Evolutionary conservation across 2,797 vertebrate genomes (phyloP).

Genomic region (Odontamblyopus rebecca): DNA sequence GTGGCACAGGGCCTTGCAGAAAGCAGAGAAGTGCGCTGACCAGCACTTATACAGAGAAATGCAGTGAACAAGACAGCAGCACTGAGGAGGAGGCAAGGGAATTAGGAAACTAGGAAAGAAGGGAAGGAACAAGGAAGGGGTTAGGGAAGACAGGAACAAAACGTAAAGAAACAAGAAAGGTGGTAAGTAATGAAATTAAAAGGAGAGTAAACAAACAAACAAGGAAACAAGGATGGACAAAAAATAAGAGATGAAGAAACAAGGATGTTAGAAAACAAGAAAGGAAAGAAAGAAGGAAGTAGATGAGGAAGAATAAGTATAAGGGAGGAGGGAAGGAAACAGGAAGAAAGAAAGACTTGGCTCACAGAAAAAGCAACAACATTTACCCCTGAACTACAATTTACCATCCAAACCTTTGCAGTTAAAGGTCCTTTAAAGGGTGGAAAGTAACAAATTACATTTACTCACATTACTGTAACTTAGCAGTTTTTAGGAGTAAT

Average conservation of each 20-base stretch:
- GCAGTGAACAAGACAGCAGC: background rate
- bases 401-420: too few relatives aligned
- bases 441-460: too few relatives aligned
- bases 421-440: too few relatives aligned
- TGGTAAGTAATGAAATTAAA: background rate
- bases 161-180: background rate
- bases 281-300: background rate
- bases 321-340: background rate
- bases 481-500: too few relatives aligned
- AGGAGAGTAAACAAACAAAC: background rate
- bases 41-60: background rate
- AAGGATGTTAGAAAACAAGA: too few relatives aligned
- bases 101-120: background rate
- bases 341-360: background rate
- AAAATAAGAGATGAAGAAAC: too few relatives aligned
- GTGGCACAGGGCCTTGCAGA: background rate
- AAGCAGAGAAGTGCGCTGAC: background rate
- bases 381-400: too few relatives aligned
- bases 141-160: background rate
- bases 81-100: background rate
- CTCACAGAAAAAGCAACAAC: too few relatives aligned
- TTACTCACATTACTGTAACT: too few relatives aligned
- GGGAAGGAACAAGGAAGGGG: background rate
- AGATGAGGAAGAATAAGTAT: too few relatives aligned
- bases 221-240: too few relatives aligned